These are phyloP conservation scores for Athene cunicularia DNA, from an alignment of 2,113 vertebrate species.

Conservation along the genomic window DNA sequence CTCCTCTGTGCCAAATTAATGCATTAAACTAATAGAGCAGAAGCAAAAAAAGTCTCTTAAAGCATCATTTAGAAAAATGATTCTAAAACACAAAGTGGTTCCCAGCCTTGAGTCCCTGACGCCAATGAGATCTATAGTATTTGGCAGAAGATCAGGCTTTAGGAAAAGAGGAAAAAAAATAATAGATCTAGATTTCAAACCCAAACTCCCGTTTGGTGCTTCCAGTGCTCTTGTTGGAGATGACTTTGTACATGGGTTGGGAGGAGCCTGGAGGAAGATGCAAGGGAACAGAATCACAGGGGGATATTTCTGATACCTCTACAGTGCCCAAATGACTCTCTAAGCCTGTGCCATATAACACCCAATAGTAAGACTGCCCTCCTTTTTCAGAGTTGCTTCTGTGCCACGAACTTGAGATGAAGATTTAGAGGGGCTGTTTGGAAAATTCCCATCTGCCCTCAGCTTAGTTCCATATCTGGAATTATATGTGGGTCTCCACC, in stretches of 20 bases:
- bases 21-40: conserved; percentile 43
- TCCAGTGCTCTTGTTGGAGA: background rate
- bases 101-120: background rate
- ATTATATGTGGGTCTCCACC: background rate
- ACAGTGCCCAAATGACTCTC: background rate
- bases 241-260: background rate
- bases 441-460: background rate
- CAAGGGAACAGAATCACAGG: background rate
- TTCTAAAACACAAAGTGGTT: background rate
- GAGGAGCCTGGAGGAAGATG: background rate
- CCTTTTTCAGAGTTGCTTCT: background rate
- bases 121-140: background rate
- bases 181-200: background rate
- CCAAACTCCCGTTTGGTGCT: background rate
- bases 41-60: background rate
- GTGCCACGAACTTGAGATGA: fast-evolving
- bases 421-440: background rate
- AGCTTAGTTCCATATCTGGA: background rate
- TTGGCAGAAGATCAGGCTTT: background rate
- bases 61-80: background rate
- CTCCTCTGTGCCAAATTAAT: conserved; percentile 37
- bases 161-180: fast-evolving
- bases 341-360: background rate
- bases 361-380: background rate
- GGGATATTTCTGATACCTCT: background rate